Evolutionary conservation across 2,797 vertebrate species (phyloP).

Genomic region (Coracias cyanogaster): DNA sequence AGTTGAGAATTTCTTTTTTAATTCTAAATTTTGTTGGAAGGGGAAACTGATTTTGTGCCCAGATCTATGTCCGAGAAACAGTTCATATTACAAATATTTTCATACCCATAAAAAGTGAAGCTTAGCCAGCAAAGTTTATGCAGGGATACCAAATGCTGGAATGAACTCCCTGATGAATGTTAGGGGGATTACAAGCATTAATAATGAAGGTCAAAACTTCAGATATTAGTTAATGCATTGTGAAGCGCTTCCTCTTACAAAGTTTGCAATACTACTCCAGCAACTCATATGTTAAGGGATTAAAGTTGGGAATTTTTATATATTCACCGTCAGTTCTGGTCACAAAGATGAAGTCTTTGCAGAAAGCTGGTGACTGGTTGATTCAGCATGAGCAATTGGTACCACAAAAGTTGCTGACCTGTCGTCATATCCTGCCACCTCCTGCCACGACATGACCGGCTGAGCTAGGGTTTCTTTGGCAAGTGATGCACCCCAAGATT

Average conservation of each 20-base stretch:
- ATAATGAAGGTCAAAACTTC: neutral
- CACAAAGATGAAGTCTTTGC: neutral
- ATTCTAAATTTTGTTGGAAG: neutral
- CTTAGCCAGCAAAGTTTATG: neutral
- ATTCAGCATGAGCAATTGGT: fast-evolving
- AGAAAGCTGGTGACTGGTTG: neutral
- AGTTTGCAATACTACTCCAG: neutral
- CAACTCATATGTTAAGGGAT: neutral
- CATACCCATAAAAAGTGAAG: neutral
- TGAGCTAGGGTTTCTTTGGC: neutral
- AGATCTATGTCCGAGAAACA: neutral
- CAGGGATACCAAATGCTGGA: neutral
- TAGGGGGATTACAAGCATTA: neutral
- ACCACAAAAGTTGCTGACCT: neutral
- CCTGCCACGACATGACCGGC: fast-evolving
- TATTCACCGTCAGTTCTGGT: neutral
- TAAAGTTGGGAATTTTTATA: neutral
- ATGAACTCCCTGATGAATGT: neutral
- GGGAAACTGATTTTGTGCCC: neutral
- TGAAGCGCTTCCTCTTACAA: neutral
- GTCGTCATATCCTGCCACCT: fast-evolving
- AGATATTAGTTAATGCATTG: neutral
- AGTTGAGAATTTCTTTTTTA: neutral
- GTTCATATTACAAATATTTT: neutral
- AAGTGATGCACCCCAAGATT: neutral